Conservation (phyloP, 2,888 invertebrate genomes). For the Cephus nigrinus region DNA sequence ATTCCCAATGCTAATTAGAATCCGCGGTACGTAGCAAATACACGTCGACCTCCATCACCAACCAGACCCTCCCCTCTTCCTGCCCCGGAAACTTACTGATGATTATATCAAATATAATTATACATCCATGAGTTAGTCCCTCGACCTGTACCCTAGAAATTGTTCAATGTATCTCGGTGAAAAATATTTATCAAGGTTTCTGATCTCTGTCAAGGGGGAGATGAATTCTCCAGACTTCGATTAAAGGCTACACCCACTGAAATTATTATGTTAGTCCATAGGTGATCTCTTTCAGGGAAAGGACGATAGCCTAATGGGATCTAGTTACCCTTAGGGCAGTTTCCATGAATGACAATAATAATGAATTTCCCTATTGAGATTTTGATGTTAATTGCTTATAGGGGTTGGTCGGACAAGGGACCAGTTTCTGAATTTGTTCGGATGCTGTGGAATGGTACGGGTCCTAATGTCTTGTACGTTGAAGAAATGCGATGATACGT, state of each 20-base stretch:
- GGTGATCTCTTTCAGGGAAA: not conserved
- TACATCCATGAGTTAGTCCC: not conserved
- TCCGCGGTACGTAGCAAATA: conserved; percentile 53
- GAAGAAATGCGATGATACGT: not conserved
- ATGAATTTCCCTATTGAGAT: not conserved
- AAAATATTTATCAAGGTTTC: not conserved
- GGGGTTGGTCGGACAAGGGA: not conserved
- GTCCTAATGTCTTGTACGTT: not conserved
- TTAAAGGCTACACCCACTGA: not conserved
- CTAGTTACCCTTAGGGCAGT: not conserved
- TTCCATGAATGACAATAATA: not conserved
- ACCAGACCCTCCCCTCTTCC: conserved; percentile 36
- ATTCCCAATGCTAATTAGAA: conserved; percentile 65
- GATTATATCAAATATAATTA: not conserved
- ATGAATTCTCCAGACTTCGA: not conserved
- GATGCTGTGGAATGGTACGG: not conserved
- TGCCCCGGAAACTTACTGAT: not conserved
- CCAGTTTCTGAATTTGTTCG: not conserved
- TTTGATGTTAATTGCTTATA: not conserved
- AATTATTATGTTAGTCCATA: not conserved
- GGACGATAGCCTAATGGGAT: not conserved
- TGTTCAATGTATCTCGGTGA: not conserved
- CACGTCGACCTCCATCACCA: conserved; percentile 55
- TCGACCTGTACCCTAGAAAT: not conserved
- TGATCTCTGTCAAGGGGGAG: not conserved